phyloP scores from a whole-genome alignment of 2,888 invertebrate genomes.

The Mermis nigrescens region DNA sequence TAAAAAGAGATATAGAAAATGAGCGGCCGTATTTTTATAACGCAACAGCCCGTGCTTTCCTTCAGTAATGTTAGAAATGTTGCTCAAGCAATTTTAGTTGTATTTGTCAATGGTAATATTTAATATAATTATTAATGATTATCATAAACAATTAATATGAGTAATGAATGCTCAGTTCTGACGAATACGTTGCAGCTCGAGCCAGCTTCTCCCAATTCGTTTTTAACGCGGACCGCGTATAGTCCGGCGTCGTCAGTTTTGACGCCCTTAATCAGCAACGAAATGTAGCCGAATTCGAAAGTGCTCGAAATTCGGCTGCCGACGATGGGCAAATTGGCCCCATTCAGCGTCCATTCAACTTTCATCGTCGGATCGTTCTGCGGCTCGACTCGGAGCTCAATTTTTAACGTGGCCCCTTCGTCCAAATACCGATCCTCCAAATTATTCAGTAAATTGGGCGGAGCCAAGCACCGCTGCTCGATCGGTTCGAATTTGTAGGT shows the following conservation, averaged over 20 bases:
- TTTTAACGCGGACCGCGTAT: slow-evolving; percentile 50
- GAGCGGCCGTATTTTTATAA: too few species aligned
- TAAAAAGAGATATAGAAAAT: too few species aligned
- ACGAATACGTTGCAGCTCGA: slow-evolving; percentile 2
- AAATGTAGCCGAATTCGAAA: slow-evolving; percentile 71
- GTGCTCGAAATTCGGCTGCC: slow-evolving; percentile 18
- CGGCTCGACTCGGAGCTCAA: too few species aligned
- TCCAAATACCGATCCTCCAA: slow-evolving; percentile 22
- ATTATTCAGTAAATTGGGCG: slow-evolving; percentile 25
- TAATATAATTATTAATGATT: too few species aligned
- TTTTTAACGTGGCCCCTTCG: too few species aligned
- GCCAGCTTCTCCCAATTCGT: slow-evolving; percentile 24
- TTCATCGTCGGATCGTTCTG: slow-evolving; percentile 64
- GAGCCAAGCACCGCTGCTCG: slow-evolving; percentile 13
- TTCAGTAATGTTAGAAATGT: too few species aligned
- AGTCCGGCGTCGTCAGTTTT: slow-evolving; percentile 73
- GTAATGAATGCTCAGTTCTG: too few species aligned
- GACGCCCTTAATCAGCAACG: slow-evolving; percentile 65
- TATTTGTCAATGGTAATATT: too few species aligned
- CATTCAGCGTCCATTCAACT: slow-evolving; percentile 94
- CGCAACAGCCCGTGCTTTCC: too few species aligned
- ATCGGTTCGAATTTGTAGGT: slow-evolving; percentile 7
- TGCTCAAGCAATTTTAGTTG: too few species aligned
- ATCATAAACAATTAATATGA: too few species aligned
- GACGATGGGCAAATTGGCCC: slow-evolving; percentile 59